Conservation (phyloP, 2,888 invertebrate genomes). For the Cosmorhoe ocellata region DNA sequence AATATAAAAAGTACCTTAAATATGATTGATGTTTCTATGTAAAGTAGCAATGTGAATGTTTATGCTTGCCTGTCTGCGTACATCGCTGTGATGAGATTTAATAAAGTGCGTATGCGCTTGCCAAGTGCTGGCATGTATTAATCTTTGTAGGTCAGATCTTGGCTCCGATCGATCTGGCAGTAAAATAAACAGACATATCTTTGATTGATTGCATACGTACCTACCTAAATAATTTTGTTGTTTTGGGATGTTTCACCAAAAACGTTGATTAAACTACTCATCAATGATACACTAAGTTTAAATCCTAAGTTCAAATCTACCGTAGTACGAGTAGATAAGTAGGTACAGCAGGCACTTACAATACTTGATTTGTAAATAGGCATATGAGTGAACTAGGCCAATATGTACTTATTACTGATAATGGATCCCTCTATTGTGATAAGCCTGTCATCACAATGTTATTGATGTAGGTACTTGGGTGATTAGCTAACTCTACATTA, state of each 20-base stretch:
- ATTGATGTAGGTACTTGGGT: not conserved
- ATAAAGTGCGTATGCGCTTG: constrained; percentile 37
- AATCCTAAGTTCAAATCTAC: too few species aligned
- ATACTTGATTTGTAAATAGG: not conserved
- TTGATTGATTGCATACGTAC: constrained; percentile 21
- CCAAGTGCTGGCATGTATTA: constrained; percentile 49
- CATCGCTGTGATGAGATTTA: constrained; percentile 25
- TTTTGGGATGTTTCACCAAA: constrained; percentile 5
- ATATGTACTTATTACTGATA: constrained; percentile 29
- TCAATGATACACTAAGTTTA: too few species aligned
- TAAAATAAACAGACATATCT: constrained; percentile 28
- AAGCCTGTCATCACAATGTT: constrained; percentile 15
- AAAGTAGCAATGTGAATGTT: constrained; percentile 2
- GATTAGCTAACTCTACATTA: not conserved
- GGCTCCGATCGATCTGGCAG: constrained; percentile 35
- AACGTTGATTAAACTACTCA: not conserved
- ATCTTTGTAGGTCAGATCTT: constrained; percentile 44
- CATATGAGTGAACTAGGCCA: constrained; percentile 25
- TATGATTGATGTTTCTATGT: constrained; percentile 7
- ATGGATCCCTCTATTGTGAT: constrained; percentile 14
- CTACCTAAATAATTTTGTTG: constrained; percentile 29
- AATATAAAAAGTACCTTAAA: constrained; percentile 20
- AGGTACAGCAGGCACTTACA: not conserved
- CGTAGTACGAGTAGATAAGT: too few species aligned
- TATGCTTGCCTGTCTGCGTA: constrained; percentile 8